Conservation (phyloP, 2,888 invertebrate species). For the Lochmaea capreae region DNA sequence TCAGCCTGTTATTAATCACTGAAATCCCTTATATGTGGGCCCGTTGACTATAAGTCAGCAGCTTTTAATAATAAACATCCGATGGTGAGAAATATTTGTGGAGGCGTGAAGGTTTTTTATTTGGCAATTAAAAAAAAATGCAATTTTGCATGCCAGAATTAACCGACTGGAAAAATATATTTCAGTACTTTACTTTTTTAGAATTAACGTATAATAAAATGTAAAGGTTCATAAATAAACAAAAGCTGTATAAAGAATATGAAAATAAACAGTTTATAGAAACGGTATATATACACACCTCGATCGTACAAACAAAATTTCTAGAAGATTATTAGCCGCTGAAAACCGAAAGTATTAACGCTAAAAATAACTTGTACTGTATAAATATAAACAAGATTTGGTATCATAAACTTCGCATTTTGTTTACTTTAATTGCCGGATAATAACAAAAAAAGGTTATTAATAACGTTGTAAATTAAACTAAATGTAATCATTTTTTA, state of each 20-base stretch:
- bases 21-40: too few species aligned
- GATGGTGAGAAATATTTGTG: too few species aligned
- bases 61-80: too few species aligned
- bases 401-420: neutral
- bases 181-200: too few species aligned
- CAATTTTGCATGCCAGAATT: too few species aligned
- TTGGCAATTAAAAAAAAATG: too few species aligned
- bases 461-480: neutral
- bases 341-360: conserved; percentile 2
- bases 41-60: too few species aligned
- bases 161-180: too few species aligned
- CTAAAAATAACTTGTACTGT: neutral
- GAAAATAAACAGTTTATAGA: neutral
- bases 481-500: conserved; percentile 2
- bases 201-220: too few species aligned
- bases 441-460: neutral
- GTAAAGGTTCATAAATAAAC: neutral
- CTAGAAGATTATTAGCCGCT: conserved; percentile 5
- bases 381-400: conserved; percentile 7
- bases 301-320: conserved; percentile 10
- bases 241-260: neutral
- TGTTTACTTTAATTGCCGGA: neutral
- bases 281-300: neutral
- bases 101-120: too few species aligned
- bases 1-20: too few species aligned